These are phyloP conservation scores for Pristionchus entomophagus DNA, from an alignment of 2,888 invertebrate species.

Conservation along the genomic window DNA sequence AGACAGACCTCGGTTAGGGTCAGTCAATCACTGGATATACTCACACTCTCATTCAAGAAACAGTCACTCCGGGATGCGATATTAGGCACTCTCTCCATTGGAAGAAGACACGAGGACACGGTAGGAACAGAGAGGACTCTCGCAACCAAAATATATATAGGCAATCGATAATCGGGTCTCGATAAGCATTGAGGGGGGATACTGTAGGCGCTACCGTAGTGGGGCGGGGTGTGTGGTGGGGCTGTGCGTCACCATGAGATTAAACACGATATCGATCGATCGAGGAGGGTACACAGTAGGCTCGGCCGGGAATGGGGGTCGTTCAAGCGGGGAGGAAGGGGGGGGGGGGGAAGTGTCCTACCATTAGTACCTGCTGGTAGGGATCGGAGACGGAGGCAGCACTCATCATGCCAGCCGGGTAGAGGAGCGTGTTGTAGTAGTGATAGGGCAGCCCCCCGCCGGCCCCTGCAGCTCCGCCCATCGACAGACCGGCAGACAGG, in stretches of 20 bases:
- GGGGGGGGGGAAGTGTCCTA: not conserved
- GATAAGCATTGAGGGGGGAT: not conserved
- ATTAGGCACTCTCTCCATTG: slow-evolving; percentile 16
- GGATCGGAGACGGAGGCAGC: slow-evolving; percentile 19
- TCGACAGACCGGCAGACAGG: slow-evolving; percentile 57
- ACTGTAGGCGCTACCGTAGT: slow-evolving; percentile 19
- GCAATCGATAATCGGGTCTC: slow-evolving; percentile 31
- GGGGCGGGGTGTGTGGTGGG: not conserved
- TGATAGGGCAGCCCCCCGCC: slow-evolving; percentile 56
- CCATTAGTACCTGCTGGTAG: slow-evolving; percentile 44
- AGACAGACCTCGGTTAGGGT: not conserved
- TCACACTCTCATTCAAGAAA: too few species aligned
- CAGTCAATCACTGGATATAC: too few species aligned
- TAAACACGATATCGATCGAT: slow-evolving; percentile 38
- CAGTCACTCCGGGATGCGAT: slow-evolving; percentile 11
- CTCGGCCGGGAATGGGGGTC: not conserved
- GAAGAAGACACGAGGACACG: not conserved
- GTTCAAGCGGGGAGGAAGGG: not conserved
- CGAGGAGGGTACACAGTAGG: not conserved
- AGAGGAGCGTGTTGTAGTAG: slow-evolving; percentile 67
- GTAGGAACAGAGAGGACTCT: slow-evolving; percentile 30
- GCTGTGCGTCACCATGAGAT: slow-evolving; percentile 38
- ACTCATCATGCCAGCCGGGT: slow-evolving; percentile 48
- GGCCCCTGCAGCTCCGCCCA: slow-evolving; percentile 47
- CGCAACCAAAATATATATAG: slow-evolving; percentile 11